Conservation (phyloP, 2,113 vertebrate genomes). For the Calyptomena viridis region DNA sequence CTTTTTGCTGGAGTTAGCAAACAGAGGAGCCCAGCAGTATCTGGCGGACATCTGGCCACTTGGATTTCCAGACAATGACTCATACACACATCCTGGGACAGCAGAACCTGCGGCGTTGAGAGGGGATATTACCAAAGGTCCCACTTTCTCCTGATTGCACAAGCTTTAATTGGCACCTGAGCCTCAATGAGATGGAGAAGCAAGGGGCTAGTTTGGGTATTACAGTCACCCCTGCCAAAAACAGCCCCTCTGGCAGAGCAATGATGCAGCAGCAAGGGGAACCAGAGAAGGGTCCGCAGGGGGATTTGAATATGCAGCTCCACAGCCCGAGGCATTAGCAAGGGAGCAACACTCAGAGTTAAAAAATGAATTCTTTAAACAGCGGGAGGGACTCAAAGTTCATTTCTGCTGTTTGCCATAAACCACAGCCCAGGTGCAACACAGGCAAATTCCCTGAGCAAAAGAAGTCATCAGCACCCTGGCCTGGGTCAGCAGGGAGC, state of each 20-base stretch:
- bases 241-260: not conserved
- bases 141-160: not conserved
- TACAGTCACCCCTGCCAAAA: not conserved
- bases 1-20: not conserved
- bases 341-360: not conserved
- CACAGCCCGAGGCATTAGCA: not conserved
- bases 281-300: not conserved
- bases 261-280: not conserved
- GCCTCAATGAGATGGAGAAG: not conserved
- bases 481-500: not conserved
- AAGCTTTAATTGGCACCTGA: slow-evolving; percentile 6
- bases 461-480: not conserved
- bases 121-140: not conserved
- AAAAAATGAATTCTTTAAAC: not conserved
- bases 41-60: slow-evolving; percentile 50
- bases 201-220: not conserved
- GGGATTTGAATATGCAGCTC: not conserved
- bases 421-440: not conserved
- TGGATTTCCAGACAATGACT: slow-evolving; percentile 61
- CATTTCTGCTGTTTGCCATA: not conserved
- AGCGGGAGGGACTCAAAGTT: not conserved
- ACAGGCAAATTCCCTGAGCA: not conserved
- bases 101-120: not conserved
- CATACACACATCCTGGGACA: slow-evolving; percentile 16
- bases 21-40: not conserved